Percentiles rank a stretch among this genome's conserved stretches.
Evolutionary conservation across 92 coral and sea anemone species (phyloP).

Genomic region (Epizoanthus ramosus): DNA sequence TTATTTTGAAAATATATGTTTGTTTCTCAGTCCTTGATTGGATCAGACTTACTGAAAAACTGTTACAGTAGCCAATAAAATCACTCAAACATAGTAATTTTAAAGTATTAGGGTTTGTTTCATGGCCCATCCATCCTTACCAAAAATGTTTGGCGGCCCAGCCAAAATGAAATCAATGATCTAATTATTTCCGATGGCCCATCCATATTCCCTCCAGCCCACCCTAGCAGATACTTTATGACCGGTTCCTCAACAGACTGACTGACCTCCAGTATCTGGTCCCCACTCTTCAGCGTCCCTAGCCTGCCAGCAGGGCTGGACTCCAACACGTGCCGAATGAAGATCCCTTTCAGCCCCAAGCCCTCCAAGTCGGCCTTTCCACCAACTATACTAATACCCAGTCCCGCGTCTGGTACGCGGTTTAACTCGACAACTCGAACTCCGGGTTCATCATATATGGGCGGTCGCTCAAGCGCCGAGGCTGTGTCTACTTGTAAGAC

Average conservation of each 20-base stretch:
- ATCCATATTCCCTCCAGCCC: too few relatives aligned
- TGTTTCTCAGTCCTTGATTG: too few relatives aligned
- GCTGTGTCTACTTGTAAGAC: background rate
- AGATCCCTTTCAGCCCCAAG: conserved; percentile 85
- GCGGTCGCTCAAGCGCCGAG: background rate
- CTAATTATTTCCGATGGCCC: too few relatives aligned
- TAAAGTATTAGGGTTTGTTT: too few relatives aligned
- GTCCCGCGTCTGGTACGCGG: conserved; percentile 88
- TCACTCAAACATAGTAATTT: too few relatives aligned
- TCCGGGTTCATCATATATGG: conserved; percentile 46
- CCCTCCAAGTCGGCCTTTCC: conserved; percentile 78
- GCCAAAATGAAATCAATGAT: too few relatives aligned
- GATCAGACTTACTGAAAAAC: too few relatives aligned
- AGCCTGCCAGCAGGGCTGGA: conserved; percentile 89
- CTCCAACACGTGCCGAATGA: conserved; percentile 86
- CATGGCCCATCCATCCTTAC: too few relatives aligned
- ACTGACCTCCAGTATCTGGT: conserved; percentile 93
- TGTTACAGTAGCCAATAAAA: too few relatives aligned
- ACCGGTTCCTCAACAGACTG: background rate
- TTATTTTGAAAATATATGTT: too few relatives aligned
- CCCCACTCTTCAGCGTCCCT: conserved; percentile 84
- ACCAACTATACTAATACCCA: conserved; percentile 98
- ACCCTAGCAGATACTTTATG: too few relatives aligned
- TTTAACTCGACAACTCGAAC: conserved; percentile 77
- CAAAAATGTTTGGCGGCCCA: too few relatives aligned